These are phyloP conservation scores for Heliconius eleuchia DNA, from an alignment of 1,140 invertebrate species.

Conservation along the genomic window DNA sequence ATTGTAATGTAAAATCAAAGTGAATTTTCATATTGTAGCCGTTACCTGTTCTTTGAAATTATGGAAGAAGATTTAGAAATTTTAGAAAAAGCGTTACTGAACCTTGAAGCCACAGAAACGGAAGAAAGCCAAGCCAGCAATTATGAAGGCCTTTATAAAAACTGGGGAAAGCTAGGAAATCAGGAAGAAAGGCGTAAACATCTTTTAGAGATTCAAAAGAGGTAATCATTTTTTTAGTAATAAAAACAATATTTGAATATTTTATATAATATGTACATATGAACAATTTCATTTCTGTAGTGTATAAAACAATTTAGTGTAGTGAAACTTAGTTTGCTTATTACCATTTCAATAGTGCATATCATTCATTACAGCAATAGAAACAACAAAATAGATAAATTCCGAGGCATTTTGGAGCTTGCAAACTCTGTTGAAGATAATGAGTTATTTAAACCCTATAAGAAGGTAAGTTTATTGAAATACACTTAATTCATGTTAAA, in stretches of 20 bases:
- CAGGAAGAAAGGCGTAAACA: conserved; percentile 71
- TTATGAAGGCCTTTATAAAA: conserved; percentile 63
- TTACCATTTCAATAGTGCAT: conserved; percentile 12
- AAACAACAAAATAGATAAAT: conserved; percentile 54
- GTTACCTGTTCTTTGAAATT: not conserved
- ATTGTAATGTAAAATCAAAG: not conserved
- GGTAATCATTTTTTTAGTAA: conserved; percentile 39
- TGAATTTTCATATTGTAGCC: conserved; percentile 1
- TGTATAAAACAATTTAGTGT: not conserved
- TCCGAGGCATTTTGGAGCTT: conserved; percentile 63
- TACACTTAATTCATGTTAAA: not conserved
- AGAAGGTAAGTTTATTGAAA: conserved; percentile 34
- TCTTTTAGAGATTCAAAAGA: conserved; percentile 63
- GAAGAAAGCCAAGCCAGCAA: conserved; percentile 40
- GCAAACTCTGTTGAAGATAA: conserved; percentile 53
- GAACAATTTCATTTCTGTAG: not conserved
- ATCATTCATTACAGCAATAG: conserved; percentile 36
- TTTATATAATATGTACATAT: conserved; percentile 8
- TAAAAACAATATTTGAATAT: not conserved
- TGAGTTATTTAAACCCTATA: conserved; percentile 45
- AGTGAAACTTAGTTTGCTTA: not conserved
- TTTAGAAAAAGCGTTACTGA: conserved; percentile 51
- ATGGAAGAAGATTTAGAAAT: conserved; percentile 54
- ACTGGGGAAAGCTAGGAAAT: conserved; percentile 60
- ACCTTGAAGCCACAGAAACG: conserved; percentile 39